Conservation (phyloP, 35 echinoderm and acorn worm species). For the Ophioderma brevispina region DNA sequence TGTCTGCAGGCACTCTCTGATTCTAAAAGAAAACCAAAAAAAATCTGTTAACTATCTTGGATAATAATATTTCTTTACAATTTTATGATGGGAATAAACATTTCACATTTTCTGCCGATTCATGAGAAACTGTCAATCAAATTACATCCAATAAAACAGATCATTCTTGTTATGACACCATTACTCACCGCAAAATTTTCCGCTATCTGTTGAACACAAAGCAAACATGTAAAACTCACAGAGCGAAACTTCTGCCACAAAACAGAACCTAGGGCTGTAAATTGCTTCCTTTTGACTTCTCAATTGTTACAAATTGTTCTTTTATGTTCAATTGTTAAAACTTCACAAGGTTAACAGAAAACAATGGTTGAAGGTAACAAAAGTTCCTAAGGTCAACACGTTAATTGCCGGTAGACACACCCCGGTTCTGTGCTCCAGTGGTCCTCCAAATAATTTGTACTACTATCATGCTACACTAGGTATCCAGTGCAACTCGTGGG, state of each 20-base stretch:
- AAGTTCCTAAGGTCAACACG: neutral
- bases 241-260: neutral
- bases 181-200: neutral
- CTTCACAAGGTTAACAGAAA: neutral
- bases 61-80: too few species aligned
- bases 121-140: too few species aligned
- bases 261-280: neutral
- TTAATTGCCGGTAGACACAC: neutral
- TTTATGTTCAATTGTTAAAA: neutral
- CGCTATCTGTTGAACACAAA: neutral
- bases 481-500: neutral
- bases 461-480: neutral
- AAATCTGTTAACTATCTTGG: too few species aligned
- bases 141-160: too few species aligned
- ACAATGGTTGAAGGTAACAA: neutral
- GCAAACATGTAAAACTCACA: neutral
- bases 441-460: neutral
- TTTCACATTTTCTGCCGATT: too few species aligned
- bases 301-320: neutral
- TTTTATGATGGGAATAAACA: too few species aligned
- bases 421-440: neutral
- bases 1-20: conserved; percentile 96
- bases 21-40: conserved; percentile 60
- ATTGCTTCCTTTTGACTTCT: neutral
- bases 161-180: neutral